phyloP scores from a whole-genome alignment of 2,113 vertebrate genomes.

The Rostratula benghalensis region DNA sequence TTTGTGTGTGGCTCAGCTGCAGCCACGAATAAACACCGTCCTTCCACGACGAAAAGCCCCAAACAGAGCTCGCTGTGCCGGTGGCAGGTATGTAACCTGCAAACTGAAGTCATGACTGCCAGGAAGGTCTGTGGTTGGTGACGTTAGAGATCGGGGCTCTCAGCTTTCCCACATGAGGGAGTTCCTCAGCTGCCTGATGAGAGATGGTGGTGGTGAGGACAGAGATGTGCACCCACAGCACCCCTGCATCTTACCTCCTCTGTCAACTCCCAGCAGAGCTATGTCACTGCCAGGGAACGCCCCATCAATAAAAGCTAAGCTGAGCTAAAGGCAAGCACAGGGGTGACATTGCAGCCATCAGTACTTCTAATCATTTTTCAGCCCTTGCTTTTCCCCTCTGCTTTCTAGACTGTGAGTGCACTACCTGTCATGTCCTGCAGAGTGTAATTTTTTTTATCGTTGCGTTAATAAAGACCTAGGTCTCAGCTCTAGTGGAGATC shows the following conservation, averaged over 20 bases:
- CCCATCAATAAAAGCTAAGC: not conserved
- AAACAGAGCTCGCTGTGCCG: not conserved
- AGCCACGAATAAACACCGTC: not conserved
- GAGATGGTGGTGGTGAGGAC: not conserved
- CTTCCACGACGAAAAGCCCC: not conserved
- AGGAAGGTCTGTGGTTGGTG: not conserved
- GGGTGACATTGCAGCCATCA: not conserved
- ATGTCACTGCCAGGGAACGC: not conserved
- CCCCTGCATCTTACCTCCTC: not conserved
- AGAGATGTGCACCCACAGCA: not conserved
- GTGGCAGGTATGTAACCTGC: not conserved
- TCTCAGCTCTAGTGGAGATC: not conserved
- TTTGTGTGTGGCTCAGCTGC: not conserved
- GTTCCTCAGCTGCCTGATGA: not conserved
- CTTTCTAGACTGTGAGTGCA: not conserved
- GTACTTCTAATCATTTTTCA: not conserved
- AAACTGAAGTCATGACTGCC: not conserved
- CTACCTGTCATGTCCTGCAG: too few species aligned
- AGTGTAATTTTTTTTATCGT: fast-evolving
- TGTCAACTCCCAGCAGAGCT: not conserved
- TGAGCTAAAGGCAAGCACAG: not conserved
- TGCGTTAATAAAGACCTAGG: not conserved
- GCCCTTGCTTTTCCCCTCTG: not conserved
- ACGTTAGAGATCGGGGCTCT: not conserved
- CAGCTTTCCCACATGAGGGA: not conserved